phyloP scores from a whole-genome alignment of 2,797 vertebrate genomes.

The Sebastes itinus region DNA sequence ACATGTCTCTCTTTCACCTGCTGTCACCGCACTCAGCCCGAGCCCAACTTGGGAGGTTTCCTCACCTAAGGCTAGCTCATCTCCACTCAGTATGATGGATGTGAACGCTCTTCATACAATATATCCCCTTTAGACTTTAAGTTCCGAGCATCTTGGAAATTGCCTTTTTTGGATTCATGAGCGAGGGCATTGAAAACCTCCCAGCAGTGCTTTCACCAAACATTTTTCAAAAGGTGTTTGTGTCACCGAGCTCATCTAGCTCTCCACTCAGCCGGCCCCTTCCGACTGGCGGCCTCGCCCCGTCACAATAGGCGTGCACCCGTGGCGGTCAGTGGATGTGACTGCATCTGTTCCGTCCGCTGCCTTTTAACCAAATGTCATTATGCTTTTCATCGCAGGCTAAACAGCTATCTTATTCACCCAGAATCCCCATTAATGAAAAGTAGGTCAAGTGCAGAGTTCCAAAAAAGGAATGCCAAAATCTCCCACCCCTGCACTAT shows the following conservation, averaged over 20 bases:
- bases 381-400: constrained; percentile 75
- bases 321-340: constrained; percentile 44
- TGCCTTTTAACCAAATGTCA: constrained; percentile 73
- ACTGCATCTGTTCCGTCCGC: constrained; percentile 45
- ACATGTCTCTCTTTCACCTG: constrained; percentile 47
- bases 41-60: constrained; percentile 24
- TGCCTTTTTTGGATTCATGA: constrained; percentile 54
- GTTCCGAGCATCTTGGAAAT: constrained; percentile 39
- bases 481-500: constrained; percentile 48
- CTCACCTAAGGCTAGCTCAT: constrained; percentile 31
- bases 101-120: constrained; percentile 36
- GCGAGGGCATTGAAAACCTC: constrained; percentile 41
- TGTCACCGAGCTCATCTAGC: constrained; percentile 47
- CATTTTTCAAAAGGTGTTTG: constrained; percentile 60
- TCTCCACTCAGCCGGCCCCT: background rate
- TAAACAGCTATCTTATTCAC: constrained; percentile 73
- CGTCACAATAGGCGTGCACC: constrained; percentile 22
- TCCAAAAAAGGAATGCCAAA: constrained; percentile 74
- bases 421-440: constrained; percentile 73
- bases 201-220: constrained; percentile 46
- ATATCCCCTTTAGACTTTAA: constrained; percentile 47
- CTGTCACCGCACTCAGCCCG: constrained; percentile 25
- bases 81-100: constrained; percentile 42
- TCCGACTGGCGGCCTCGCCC: constrained; percentile 9
- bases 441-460: constrained; percentile 81